These are phyloP conservation scores for Drosophila austrosaltans DNA, from an alignment of 2,888 invertebrate genomes.

Conservation along the genomic window DNA sequence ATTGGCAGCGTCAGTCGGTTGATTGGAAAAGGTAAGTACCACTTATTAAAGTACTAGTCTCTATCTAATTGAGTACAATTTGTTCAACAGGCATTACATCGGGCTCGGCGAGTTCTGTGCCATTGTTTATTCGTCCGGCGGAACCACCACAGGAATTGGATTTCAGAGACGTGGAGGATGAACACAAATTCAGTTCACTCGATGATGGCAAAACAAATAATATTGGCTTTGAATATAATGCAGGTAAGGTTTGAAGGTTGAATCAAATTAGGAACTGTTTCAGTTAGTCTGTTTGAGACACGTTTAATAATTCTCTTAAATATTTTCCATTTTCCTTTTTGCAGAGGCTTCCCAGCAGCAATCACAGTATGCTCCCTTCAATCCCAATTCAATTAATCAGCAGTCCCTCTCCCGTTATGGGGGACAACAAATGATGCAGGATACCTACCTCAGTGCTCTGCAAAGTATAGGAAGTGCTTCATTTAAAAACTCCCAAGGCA, in stretches of 20 bases:
- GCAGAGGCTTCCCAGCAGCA: slow-evolving; percentile 84
- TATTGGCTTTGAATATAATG: slow-evolving; percentile 77
- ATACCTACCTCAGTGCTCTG: slow-evolving; percentile 86
- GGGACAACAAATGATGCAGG: slow-evolving; percentile 85
- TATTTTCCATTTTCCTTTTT: not conserved
- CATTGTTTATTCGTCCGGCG: slow-evolving; percentile 81
- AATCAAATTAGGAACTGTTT: not conserved
- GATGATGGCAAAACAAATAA: slow-evolving; percentile 59
- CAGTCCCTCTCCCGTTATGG: slow-evolving; percentile 84
- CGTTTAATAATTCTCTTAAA: not conserved
- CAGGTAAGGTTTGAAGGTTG: slow-evolving; percentile 62
- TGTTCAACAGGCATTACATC: slow-evolving; percentile 76
- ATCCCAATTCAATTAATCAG: slow-evolving; percentile 71
- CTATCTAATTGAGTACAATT: slow-evolving; percentile 1
- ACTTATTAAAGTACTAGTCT: not conserved
- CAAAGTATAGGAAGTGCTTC: slow-evolving; percentile 79
- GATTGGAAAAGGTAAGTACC: slow-evolving; percentile 89
- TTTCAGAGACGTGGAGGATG: slow-evolving; percentile 87
- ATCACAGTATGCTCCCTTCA: slow-evolving; percentile 81
- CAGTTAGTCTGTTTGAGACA: not conserved
- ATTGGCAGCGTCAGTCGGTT: slow-evolving; percentile 92
- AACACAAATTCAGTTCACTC: slow-evolving; percentile 64
- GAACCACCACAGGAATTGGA: slow-evolving; percentile 88
- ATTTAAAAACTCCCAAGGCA: slow-evolving; percentile 77
- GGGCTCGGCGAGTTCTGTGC: slow-evolving; percentile 82